phyloP scores from a whole-genome alignment of 2,113 vertebrate species.

The Trochalopteron elliotii region DNA sequence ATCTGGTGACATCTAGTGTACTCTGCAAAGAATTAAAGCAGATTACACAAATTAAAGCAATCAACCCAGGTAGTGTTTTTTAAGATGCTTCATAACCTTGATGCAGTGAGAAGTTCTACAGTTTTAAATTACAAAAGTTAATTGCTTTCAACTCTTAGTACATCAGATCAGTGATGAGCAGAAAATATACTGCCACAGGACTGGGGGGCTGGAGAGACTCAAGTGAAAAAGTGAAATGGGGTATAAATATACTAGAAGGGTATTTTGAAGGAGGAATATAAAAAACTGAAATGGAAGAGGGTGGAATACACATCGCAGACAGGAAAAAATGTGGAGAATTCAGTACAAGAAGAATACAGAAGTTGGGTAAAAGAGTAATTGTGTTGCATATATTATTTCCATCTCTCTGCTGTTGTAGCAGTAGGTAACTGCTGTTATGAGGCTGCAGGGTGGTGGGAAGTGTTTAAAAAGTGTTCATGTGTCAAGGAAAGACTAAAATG shows the following conservation, averaged over 20 bases:
- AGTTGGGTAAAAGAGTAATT: not conserved
- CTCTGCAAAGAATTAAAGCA: not conserved
- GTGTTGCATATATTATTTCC: not conserved
- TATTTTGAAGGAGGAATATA: not conserved
- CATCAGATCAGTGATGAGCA: not conserved
- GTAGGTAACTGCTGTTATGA: not conserved
- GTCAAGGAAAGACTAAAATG: not conserved
- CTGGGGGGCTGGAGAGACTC: not conserved
- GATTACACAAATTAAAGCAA: not conserved
- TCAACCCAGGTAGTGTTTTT: not conserved
- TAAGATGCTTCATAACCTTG: not conserved
- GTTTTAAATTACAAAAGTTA: not conserved
- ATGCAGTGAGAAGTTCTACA: not conserved
- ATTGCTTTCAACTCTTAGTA: not conserved
- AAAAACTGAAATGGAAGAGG: not conserved
- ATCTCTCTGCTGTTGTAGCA: not conserved
- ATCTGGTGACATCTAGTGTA: not conserved
- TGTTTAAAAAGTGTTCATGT: not conserved
- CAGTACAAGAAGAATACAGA: not conserved
- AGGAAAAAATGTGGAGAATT: not conserved
- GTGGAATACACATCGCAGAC: not conserved
- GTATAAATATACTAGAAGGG: not conserved
- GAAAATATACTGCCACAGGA: not conserved
- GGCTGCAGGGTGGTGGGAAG: not conserved
- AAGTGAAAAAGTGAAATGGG: not conserved